These are phyloP conservation scores for Ornithoptera alexandrae DNA, from an alignment of 2,888 invertebrate species.

Conservation along the genomic window DNA sequence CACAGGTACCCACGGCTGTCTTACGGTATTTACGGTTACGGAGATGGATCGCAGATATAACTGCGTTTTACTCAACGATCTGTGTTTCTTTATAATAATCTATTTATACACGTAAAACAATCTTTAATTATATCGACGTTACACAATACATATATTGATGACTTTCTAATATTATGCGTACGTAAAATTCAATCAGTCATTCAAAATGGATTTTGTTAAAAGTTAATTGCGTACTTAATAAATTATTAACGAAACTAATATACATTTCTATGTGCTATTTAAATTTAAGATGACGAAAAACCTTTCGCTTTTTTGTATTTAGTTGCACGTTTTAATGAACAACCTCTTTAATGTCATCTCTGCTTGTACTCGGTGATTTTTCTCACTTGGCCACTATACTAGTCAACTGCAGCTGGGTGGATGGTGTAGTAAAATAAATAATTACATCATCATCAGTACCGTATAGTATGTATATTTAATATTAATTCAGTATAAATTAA, in stretches of 20 bases:
- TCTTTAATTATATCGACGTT: background rate
- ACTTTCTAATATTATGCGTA: conserved; percentile 6
- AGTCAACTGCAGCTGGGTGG: too few relatives aligned
- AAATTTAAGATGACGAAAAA: background rate
- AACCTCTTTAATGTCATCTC: too few relatives aligned
- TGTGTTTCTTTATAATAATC: background rate
- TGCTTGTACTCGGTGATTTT: too few relatives aligned
- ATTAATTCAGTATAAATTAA: too few relatives aligned
- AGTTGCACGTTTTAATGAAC: too few relatives aligned
- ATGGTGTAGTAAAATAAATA: too few relatives aligned
- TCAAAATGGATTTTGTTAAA: background rate
- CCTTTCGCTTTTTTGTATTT: background rate
- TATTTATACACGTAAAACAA: background rate
- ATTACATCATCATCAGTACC: too few relatives aligned
- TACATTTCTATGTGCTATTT: background rate
- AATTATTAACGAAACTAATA: background rate
- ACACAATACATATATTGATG: background rate
- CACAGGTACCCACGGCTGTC: conserved; percentile 15
- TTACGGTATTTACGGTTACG: conserved; percentile 25
- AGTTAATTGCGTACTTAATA: background rate
- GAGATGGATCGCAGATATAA: conserved; percentile 14
- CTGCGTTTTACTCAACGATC: conserved; percentile 4
- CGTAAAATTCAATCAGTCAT: conserved; percentile 12
- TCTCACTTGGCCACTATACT: too few relatives aligned
- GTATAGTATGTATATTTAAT: too few relatives aligned